Conservation (phyloP, 2,113 vertebrate genomes). For the Clarias magur region DNA sequence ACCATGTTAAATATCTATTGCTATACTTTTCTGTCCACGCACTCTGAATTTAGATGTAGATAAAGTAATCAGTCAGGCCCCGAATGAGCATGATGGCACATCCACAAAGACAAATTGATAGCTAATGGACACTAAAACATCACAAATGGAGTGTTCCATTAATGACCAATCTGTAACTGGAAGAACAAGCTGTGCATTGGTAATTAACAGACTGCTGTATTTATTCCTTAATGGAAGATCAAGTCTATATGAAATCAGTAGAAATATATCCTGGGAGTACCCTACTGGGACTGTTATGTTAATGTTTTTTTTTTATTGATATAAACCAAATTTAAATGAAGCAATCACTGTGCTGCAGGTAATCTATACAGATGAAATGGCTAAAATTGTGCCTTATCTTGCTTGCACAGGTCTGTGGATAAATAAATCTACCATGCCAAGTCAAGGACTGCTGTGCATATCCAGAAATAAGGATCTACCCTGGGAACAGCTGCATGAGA, state of each 20-base stretch:
- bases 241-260: conserved; percentile 8
- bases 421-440: conserved; percentile 76
- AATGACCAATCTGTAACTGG: neutral
- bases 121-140: neutral
- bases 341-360: neutral
- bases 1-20: neutral
- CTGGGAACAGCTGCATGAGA: conserved; percentile 46
- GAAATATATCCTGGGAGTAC: neutral
- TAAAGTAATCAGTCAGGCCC: conserved; percentile 21
- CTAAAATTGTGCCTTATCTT: conserved; percentile 38
- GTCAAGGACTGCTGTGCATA: conserved; percentile 68
- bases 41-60: conserved; percentile 19
- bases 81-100: conserved; percentile 18
- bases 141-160: neutral
- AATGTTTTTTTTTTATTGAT: neutral
- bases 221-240: conserved; percentile 13
- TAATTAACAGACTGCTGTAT: conserved; percentile 37
- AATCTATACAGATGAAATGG: neutral
- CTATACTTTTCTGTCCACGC: conserved; percentile 1
- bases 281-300: neutral
- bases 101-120: conserved; percentile 1
- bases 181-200: neutral
- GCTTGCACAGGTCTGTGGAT: conserved; percentile 73
- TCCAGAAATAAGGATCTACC: conserved; percentile 61
- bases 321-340: neutral